Conservation (phyloP, 2,888 invertebrate species). For the Dyspetes luteomarginatus region DNA sequence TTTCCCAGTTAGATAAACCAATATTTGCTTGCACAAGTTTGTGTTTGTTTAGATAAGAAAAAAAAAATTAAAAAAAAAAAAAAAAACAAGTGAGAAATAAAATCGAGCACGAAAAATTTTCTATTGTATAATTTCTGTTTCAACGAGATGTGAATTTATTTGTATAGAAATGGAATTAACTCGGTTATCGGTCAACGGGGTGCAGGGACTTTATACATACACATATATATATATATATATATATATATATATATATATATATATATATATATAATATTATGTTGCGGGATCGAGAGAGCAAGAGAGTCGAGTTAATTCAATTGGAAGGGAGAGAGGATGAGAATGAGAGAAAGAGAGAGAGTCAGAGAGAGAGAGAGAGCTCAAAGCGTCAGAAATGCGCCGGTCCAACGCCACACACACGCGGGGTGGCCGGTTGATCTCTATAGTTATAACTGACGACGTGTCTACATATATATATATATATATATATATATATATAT, state of each 20-base stretch:
- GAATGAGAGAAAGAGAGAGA: slow-evolving; percentile 11
- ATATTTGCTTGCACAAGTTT: too few species aligned
- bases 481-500: not conserved
- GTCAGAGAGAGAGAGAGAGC: slow-evolving; percentile 27
- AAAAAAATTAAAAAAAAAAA: too few species aligned
- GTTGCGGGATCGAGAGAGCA: not conserved
- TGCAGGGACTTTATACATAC: not conserved
- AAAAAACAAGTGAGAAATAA: too few species aligned
- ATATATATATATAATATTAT: not conserved
- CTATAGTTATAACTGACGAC: not conserved
- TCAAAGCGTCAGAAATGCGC: slow-evolving; percentile 45
- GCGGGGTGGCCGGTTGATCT: slow-evolving; percentile 27
- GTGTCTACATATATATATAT: not conserved
- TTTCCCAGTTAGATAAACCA: too few species aligned
- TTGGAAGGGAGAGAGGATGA: slow-evolving; percentile 42
- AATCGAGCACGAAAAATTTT: too few species aligned
- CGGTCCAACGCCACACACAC: slow-evolving; percentile 49
- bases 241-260: not conserved
- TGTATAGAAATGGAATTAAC: slow-evolving; percentile 10
- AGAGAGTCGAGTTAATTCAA: slow-evolving; percentile 60
- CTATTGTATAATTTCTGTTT: not conserved
- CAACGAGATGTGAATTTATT: not conserved
- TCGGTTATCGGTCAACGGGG: slow-evolving; percentile 24
- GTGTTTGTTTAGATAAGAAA: too few species aligned
- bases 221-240: not conserved